phyloP scores from a whole-genome alignment of 2,888 invertebrate species.

The Campoplex nolae region DNA sequence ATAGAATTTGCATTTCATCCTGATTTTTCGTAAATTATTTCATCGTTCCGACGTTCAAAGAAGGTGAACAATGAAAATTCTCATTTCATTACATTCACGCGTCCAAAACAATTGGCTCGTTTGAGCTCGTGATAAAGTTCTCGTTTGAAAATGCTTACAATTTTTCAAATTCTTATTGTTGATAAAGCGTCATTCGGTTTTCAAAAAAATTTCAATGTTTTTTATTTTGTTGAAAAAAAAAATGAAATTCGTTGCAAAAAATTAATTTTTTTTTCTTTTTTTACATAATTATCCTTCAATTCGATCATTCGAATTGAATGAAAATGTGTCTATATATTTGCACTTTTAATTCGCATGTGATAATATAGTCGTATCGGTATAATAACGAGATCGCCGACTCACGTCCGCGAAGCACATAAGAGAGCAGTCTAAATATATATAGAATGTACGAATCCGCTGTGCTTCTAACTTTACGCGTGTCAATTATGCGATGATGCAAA shows the following conservation, averaged over 20 bases:
- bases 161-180: too few relatives aligned
- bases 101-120: too few relatives aligned
- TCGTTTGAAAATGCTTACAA: too few relatives aligned
- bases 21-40: not conserved
- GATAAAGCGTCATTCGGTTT: too few relatives aligned
- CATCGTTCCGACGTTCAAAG: too few relatives aligned
- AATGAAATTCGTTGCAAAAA: too few relatives aligned
- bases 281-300: not conserved
- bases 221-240: too few relatives aligned
- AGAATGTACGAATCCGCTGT: not conserved
- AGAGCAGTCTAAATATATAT: slow-evolving; percentile 33
- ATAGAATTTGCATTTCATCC: not conserved
- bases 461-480: slow-evolving; percentile 35
- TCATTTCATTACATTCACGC: too few relatives aligned
- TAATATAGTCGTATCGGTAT: slow-evolving; percentile 29
- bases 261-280: not conserved
- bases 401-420: slow-evolving; percentile 24
- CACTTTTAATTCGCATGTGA: slow-evolving; percentile 3
- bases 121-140: too few relatives aligned
- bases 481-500: slow-evolving; percentile 54
- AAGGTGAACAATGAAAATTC: too few relatives aligned
- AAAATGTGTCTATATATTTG: slow-evolving; percentile 9
- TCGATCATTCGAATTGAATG: not conserved
- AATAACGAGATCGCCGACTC: slow-evolving; percentile 32
- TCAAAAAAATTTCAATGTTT: too few relatives aligned